Evolutionary conservation across 1,140 invertebrate genomes (phyloP), one percentile per base, ranked within the genome.

Genomic region (Drosophila subobscura): DNA sequence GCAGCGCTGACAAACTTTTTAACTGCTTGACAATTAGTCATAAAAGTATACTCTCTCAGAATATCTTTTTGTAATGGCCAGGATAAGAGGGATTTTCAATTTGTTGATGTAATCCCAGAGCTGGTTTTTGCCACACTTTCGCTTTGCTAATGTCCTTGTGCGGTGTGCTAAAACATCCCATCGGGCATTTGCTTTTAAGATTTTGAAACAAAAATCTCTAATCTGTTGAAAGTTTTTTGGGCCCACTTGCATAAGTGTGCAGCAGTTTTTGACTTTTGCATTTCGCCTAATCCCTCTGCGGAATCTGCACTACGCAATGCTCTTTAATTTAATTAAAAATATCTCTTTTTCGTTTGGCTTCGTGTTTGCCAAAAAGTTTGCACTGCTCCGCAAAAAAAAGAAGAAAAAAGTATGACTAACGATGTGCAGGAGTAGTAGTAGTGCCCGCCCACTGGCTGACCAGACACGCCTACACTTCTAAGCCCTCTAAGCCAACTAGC

Each of bases 271-370:
- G 68, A 76, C 66, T 79, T 79, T 72, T 60, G 72, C 58, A 71
- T 50, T 71, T 27, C 47, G 20, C 5, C 51, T 27, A 8, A 23
- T 44, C 29, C 46, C 42, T 14, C 22, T 20, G 25, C 16, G 12
- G 51, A 29, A 22, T 5, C 45, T 20, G 40, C 52, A 8, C 29
- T 49, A 53, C 79, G 77, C 79, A 81, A 67, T 84, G 56, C 72
- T 60, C 77, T 85, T 81, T 85, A 74, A 81, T 85, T 86, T 64
- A 86, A 85, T 85, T 81, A 86, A 85, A 85, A 86, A 85, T 77
- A 86, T 60, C 46, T 65, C 58, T 47, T 60, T 52, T 23, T 65
- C 58, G 45, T 64, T 52, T 37, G 50, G 72, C 45, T 79, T 84
- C 58, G 53, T 70, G 65, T 64, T 84, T 72, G 57, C 71, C 75